A percentile compares a stretch with the other conserved stretches of the same genome.
phyloP scores from a whole-genome alignment of 2,113 vertebrate genomes.

The Sisor rabdophorus region DNA sequence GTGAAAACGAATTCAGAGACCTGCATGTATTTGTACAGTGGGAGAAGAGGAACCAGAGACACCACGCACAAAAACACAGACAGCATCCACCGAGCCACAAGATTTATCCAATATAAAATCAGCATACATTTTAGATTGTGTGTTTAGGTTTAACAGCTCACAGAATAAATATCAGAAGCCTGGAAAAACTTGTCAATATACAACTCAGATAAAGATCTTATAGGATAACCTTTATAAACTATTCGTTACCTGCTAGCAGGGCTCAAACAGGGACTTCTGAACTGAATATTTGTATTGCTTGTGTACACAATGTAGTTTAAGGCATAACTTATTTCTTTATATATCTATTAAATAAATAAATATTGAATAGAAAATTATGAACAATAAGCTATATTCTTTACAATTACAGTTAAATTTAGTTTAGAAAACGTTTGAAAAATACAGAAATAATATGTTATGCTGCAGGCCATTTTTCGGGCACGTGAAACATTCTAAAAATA shows the following conservation, averaged over 20 bases:
- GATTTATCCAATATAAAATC: background rate
- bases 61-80: background rate
- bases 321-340: too few species aligned
- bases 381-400: too few species aligned
- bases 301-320: too few species aligned
- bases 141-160: background rate
- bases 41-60: background rate
- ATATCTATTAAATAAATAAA: too few species aligned
- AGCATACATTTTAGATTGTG: background rate
- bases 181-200: background rate
- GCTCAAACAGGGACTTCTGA: background rate
- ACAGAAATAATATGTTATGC: too few species aligned
- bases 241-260: background rate
- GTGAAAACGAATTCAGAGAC: background rate
- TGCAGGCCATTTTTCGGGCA: too few species aligned
- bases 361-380: too few species aligned
- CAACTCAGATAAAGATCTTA: background rate
- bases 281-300: conserved; percentile 6
- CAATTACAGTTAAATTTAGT: too few species aligned
- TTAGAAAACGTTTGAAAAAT: too few species aligned
- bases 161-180: conserved; percentile 1
- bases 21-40: background rate
- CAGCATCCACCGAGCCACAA: background rate
- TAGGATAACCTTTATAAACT: background rate
- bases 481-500: too few species aligned